Evolutionary conservation across 2,113 vertebrate species (phyloP).

Genomic region (Vimba vimba): DNA sequence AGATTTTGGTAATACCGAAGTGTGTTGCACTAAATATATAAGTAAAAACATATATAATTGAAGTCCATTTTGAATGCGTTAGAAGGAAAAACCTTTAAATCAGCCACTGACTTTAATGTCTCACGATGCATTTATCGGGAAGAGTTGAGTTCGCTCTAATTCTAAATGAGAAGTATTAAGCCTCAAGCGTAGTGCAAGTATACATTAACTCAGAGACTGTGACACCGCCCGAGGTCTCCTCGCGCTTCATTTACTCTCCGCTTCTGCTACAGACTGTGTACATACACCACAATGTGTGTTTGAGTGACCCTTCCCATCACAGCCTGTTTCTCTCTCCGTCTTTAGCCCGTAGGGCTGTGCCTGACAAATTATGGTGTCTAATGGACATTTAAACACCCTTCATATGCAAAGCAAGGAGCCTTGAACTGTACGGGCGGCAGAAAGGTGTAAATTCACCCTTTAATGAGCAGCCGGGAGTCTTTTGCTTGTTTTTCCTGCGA

Average conservation of each 20-base stretch:
- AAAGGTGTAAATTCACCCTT: slow-evolving; percentile 45
- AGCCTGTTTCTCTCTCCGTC: background rate
- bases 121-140: background rate
- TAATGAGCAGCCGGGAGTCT: slow-evolving; percentile 40
- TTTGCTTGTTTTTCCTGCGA: slow-evolving; percentile 4
- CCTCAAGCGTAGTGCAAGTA: background rate
- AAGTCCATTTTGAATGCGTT: background rate
- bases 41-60: background rate
- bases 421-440: slow-evolving; percentile 22
- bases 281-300: slow-evolving; percentile 1
- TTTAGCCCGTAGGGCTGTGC: background rate
- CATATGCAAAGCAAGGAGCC: slow-evolving; percentile 21
- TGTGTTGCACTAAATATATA: background rate
- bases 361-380: slow-evolving; percentile 41
- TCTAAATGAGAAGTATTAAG: slow-evolving; percentile 1
- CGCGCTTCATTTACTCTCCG: background rate
- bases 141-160: background rate
- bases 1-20: background rate
- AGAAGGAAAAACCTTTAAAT: background rate
- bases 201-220: slow-evolving; percentile 10
- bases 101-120: background rate
- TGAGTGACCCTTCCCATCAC: slow-evolving; percentile 10
- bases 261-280: slow-evolving; percentile 13
- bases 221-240: background rate
- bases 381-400: slow-evolving; percentile 55